Conservation (phyloP, 2,888 invertebrate species). For the Artemia sp. region DNA sequence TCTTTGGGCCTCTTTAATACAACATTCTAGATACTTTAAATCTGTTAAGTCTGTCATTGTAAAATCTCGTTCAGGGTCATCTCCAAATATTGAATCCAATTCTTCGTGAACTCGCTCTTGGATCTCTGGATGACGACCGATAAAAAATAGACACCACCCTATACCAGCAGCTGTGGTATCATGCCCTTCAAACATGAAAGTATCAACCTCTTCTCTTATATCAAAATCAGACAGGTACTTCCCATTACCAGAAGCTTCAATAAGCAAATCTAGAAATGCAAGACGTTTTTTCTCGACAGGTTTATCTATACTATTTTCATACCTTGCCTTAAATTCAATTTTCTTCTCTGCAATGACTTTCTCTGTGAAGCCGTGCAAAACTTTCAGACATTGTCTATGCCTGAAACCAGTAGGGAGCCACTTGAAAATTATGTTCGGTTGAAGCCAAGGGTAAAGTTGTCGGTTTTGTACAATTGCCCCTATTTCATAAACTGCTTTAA, state of each 20-base stretch:
- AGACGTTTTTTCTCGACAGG: conserved; percentile 25
- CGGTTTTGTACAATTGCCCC: conserved; percentile 24
- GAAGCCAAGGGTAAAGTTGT: conserved; percentile 22
- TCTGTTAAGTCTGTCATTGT: conserved; percentile 28
- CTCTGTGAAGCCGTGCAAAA: conserved; percentile 23
- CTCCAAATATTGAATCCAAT: conserved; percentile 17
- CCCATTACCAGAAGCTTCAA: conserved; percentile 28
- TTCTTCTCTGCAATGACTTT: conserved; percentile 16
- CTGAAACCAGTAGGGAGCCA: conserved; percentile 18
- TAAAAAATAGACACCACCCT: conserved; percentile 38
- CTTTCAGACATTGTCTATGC: conserved; percentile 22
- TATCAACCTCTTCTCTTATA: conserved; percentile 33
- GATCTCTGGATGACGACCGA: conserved; percentile 37
- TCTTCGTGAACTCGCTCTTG: conserved; percentile 29
- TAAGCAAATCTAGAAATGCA: conserved; percentile 32
- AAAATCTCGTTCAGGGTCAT: conserved; percentile 17
- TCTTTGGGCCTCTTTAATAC: conserved; percentile 35
- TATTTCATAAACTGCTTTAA: conserved; percentile 28
- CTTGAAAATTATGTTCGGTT: conserved; percentile 22
- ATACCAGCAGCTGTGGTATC: conserved; percentile 42
- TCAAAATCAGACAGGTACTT: conserved; percentile 28
- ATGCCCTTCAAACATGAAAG: conserved; percentile 35
- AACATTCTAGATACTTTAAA: conserved; percentile 36
- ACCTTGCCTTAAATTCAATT: not conserved
- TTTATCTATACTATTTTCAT: not conserved